Evolutionary conservation across 2,797 vertebrate species (phyloP), one percentile per base, ranked within the genome.

Genomic region (Rhyacichthys aspro): DNA sequence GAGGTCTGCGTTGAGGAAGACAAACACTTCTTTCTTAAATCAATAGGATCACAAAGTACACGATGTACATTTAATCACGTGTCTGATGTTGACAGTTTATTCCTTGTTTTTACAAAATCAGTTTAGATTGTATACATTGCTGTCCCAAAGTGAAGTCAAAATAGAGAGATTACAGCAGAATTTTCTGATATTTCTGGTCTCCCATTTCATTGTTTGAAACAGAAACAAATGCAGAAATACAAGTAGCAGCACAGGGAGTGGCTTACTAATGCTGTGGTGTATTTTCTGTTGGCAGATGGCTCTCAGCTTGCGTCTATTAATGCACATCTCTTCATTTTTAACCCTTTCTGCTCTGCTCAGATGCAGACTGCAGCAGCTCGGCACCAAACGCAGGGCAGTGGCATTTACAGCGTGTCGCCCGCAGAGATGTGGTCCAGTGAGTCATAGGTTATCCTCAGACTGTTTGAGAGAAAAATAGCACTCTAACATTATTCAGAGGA

Each of bases 381-480:
- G 49, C 43, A 34, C 3, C 28, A 72, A 55, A 50, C 67, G 72
- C 54, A 62, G 53, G 49, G 63, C 59, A 1, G 2, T 62, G 65
- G 67, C 63, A 70, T 83, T 78, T 68, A 33, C 32, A 18, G 16
- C 15, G 46, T 17, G 60, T 39, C 54, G 37, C 56, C 59, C 36
- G 5, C 32, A 47, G 53, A 41, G 44, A 73, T 36, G 67, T 66
- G 69, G 60, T 72, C 67, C 55, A 43, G n/a, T 84, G 83, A 88
- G 62, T 86, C 83, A 87, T 58, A 39, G 23, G 43, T 76, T 67
- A 60, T 74, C 36, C 65, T 75, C 62, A 69, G 69, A 63, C 58
- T 47, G 58, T 65, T 74, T 53, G 17, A 53, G 43, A 59, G 55
- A 68, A 85, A 81, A 74, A 28, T 28, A 28, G 23, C 23, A 28